Evolutionary conservation across 2,797 vertebrate species (phyloP).

Genomic region (Siniperca undulata): DNA sequence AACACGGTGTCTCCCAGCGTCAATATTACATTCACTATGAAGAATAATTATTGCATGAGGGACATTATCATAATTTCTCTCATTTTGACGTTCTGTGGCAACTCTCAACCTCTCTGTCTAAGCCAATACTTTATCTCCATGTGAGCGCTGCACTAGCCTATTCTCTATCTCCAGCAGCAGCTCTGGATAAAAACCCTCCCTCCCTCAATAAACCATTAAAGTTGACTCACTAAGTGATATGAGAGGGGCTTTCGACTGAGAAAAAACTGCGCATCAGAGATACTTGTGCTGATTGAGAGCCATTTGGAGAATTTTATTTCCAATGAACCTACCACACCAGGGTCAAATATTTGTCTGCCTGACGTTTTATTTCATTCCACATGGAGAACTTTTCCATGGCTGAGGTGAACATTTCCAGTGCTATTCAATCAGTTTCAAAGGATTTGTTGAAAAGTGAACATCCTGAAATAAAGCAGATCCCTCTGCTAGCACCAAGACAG

Average conservation of each 20-base stretch:
- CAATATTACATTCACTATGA: conserved; percentile 18
- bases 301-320: conserved; percentile 28
- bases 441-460: neutral
- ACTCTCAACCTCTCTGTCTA: conserved; percentile 32
- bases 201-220: conserved; percentile 28
- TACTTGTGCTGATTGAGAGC: conserved; percentile 38
- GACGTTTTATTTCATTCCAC: conserved; percentile 8
- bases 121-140: conserved; percentile 36
- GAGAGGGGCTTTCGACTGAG: conserved; percentile 9
- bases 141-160: conserved; percentile 12
- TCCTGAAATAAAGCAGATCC: neutral
- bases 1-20: conserved; percentile 6
- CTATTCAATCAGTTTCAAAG: neutral
- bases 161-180: conserved; percentile 32
- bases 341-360: conserved; percentile 20
- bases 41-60: conserved; percentile 34
- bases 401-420: neutral
- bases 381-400: neutral
- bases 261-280: conserved; percentile 25
- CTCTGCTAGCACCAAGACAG: neutral
- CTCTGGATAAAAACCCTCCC: conserved; percentile 8
- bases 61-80: conserved; percentile 34
- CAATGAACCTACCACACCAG: neutral
- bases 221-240: conserved; percentile 17
- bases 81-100: neutral